Evolutionary conservation across 2,113 vertebrate species (phyloP).

Genomic region (Potamarius usumacintae): DNA sequence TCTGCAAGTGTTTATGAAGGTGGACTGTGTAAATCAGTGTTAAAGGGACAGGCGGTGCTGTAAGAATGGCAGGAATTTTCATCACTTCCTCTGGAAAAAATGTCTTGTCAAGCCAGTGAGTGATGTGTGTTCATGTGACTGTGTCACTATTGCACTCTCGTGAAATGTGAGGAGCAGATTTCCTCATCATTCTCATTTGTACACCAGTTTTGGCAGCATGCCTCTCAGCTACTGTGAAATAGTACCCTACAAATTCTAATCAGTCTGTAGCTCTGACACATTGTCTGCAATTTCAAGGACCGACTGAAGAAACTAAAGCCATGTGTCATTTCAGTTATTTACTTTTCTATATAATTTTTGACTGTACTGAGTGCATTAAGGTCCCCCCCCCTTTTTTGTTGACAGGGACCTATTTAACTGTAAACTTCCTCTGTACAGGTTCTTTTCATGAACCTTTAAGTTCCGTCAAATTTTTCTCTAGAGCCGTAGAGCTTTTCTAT

Average conservation of each 20-base stretch:
- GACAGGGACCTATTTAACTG: not conserved
- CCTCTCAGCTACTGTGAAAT: not conserved
- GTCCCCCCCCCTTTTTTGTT: not conserved
- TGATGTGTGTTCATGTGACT: not conserved
- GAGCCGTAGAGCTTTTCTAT: too few species aligned
- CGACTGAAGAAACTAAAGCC: not conserved
- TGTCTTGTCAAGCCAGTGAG: not conserved
- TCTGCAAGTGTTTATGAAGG: not conserved
- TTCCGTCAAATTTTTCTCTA: too few species aligned
- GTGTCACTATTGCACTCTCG: not conserved
- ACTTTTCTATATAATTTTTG: not conserved
- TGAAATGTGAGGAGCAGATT: not conserved
- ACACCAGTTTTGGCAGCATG: not conserved
- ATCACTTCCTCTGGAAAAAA: slow-evolving; percentile 57
- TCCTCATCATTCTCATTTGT: not conserved
- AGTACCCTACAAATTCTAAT: not conserved
- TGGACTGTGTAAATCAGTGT: slow-evolving; percentile 39
- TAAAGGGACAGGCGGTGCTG: slow-evolving; percentile 11
- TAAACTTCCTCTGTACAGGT: not conserved
- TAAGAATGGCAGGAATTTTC: slow-evolving; percentile 57
- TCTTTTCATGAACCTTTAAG: not conserved
- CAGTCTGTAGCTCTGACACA: not conserved
- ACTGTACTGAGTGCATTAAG: not conserved
- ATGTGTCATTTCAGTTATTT: not conserved
- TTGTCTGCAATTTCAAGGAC: not conserved